Evolutionary conservation across 1,140 invertebrate species (phyloP).

Genomic region (Nylanderia fulva): DNA sequence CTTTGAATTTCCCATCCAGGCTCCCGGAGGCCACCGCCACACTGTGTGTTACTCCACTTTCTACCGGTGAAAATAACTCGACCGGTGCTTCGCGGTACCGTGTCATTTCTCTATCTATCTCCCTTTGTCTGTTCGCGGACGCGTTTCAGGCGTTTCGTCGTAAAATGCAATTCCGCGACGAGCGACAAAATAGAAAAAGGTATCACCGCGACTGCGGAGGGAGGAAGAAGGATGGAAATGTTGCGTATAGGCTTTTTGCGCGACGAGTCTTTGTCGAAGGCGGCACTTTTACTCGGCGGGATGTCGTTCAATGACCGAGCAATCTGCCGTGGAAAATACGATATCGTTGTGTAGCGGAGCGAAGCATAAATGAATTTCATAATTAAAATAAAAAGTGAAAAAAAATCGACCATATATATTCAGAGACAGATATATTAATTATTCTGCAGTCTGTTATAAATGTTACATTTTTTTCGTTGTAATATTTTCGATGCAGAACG

Average conservation of each 20-base stretch:
- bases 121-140: constrained; percentile 61
- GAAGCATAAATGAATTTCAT: constrained; percentile 41
- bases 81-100: constrained; percentile 65
- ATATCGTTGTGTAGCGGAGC: background rate
- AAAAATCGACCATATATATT: constrained; percentile 1
- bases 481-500: background rate
- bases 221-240: constrained; percentile 49
- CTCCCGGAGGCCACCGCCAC: constrained; percentile 1
- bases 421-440: background rate
- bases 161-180: constrained; percentile 59
- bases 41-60: constrained; percentile 75
- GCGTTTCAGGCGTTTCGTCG: constrained; percentile 54
- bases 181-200: constrained; percentile 33
- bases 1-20: constrained; percentile 73
- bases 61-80: constrained; percentile 77
- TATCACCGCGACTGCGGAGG: constrained; percentile 16
- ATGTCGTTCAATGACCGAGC: constrained; percentile 62
- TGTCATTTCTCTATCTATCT: constrained; percentile 65
- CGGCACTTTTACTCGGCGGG: constrained; percentile 45
- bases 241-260: constrained; percentile 68
- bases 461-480: background rate
- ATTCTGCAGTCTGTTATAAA: background rate
- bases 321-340: constrained; percentile 41
- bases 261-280: constrained; percentile 57
- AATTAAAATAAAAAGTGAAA: constrained; percentile 30